Evolutionary conservation across 2,113 vertebrate genomes (phyloP).

Genomic region (Trematomus loennbergii): DNA sequence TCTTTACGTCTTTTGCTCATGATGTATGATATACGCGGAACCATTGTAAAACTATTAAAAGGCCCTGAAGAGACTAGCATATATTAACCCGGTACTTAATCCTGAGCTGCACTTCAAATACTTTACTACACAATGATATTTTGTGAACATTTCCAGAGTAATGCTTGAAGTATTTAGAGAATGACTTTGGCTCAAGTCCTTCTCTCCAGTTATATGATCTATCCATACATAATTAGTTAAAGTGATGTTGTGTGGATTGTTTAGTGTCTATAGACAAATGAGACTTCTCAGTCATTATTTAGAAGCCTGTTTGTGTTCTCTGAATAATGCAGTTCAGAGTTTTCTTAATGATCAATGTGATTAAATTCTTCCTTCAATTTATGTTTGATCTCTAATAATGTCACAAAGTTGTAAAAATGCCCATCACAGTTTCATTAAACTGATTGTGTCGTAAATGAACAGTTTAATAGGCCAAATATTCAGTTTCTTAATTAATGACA

Average conservation of each 20-base stretch:
- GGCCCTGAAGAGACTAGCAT: constrained; percentile 5
- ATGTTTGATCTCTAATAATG: neutral
- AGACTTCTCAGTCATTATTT: neutral
- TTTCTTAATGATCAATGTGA: neutral
- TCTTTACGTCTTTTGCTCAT: constrained; percentile 29
- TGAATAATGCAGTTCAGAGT: neutral
- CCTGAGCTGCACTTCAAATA: constrained; percentile 14
- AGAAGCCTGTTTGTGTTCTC: neutral
- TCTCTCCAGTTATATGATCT: neutral
- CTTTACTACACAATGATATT: neutral
- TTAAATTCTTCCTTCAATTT: neutral
- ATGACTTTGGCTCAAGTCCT: neutral
- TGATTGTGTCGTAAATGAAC: neutral
- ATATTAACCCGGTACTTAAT: constrained; percentile 27
- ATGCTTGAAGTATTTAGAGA: neutral
- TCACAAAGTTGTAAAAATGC: neutral
- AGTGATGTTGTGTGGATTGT: neutral
- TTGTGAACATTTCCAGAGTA: neutral
- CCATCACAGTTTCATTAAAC: neutral
- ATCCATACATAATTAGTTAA: neutral
- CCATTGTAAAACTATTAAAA: constrained; percentile 39
- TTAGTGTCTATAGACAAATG: neutral
- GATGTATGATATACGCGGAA: constrained; percentile 3
- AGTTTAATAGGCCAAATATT: neutral
- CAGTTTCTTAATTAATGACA: neutral